Conservation (phyloP, 1,140 invertebrate species). For the Chironomus striatipennis region DNA sequence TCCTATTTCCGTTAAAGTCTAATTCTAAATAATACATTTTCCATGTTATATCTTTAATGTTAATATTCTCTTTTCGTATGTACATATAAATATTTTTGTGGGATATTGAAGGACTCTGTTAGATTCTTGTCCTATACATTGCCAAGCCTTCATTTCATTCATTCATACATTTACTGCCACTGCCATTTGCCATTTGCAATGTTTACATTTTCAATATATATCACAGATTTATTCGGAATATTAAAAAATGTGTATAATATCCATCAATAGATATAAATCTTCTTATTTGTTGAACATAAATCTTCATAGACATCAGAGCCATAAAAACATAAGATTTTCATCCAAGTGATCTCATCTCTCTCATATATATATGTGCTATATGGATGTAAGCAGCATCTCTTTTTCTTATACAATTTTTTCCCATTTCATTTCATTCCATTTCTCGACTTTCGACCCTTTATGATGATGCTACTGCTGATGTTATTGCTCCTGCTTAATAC, state of each 20-base stretch:
- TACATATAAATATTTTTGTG: neutral
- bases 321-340: slow-evolving; percentile 19
- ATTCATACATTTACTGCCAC: neutral
- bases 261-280: slow-evolving; percentile 24
- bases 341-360: slow-evolving; percentile 1
- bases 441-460: slow-evolving; percentile 11
- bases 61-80: neutral
- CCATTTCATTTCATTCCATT: neutral
- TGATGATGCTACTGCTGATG: neutral
- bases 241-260: slow-evolving; percentile 23
- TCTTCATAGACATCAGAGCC: slow-evolving; percentile 20
- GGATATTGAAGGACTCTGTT: slow-evolving; percentile 2
- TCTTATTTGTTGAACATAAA: slow-evolving; percentile 23
- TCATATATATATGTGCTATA: neutral
- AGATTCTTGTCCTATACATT: neutral
- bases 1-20: slow-evolving; percentile 25
- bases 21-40: slow-evolving; percentile 21
- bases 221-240: slow-evolving; percentile 17
- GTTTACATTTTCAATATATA: slow-evolving; percentile 24
- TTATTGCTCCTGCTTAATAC: neutral
- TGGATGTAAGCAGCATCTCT: neutral
- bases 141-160: neutral
- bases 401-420: neutral
- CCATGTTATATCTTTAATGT: neutral
- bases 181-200: slow-evolving; percentile 14